Percentiles rank a stretch among this genome's conserved stretches.
Evolutionary conservation across 92 coral and sea anemone species (phyloP).

Genomic region (Umimayanthus kanabou): DNA sequence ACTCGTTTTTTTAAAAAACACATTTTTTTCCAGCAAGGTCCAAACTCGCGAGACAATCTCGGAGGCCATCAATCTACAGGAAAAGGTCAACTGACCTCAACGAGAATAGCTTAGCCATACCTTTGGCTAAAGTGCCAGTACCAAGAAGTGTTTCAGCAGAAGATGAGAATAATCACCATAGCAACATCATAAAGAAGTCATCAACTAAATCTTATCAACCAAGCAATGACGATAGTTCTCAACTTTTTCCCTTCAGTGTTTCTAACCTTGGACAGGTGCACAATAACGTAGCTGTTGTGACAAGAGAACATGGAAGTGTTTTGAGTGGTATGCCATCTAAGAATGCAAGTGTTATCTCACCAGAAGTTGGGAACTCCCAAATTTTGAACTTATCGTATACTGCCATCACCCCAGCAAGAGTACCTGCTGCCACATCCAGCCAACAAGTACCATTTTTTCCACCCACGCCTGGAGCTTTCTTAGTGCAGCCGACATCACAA

Average conservation of each 20-base stretch:
- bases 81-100: background rate
- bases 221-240: background rate
- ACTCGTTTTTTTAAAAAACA: no score
- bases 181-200: background rate
- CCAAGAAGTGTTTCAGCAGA: background rate
- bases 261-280: background rate
- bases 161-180: background rate
- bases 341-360: background rate
- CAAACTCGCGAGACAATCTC: conserved; percentile 5
- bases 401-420: background rate
- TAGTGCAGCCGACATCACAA: background rate
- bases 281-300: background rate
- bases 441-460: conserved; percentile 14
- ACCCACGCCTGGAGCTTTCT: conserved; percentile 33
- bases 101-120: background rate
- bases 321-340: background rate
- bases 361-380: background rate
- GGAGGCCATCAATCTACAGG: background rate
- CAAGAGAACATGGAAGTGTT: background rate
- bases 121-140: background rate
- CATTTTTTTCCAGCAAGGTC: conserved; percentile 17
- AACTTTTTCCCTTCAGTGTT: background rate
- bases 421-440: background rate
- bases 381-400: background rate
- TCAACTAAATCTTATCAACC: background rate